phyloP scores from a whole-genome alignment of 2,888 invertebrate species.

The Epinotia demarniana region DNA sequence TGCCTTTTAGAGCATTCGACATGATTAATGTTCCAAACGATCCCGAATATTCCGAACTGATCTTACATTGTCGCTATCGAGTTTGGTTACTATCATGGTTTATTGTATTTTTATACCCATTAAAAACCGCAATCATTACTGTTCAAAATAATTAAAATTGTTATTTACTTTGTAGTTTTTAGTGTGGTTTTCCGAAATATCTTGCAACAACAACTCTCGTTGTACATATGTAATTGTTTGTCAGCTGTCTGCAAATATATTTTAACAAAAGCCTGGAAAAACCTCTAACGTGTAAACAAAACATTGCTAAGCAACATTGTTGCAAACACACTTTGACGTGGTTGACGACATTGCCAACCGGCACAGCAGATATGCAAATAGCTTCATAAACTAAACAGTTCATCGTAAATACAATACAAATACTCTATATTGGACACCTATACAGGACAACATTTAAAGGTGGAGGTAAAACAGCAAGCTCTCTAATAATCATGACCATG shows the following conservation, averaged over 20 bases:
- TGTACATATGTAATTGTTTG: neutral
- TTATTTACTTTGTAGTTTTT: neutral
- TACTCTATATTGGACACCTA: no score
- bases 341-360: neutral
- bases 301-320: neutral
- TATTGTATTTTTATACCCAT: slow-evolving; percentile 1
- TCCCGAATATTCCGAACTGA: slow-evolving; percentile 14
- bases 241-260: neutral
- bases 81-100: slow-evolving; percentile 1
- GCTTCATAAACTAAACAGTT: neutral
- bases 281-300: neutral
- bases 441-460: no score
- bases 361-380: neutral
- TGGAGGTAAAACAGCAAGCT: no score
- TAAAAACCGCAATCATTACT: neutral
- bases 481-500: no score
- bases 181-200: slow-evolving; percentile 2
- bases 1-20: slow-evolving; percentile 54
- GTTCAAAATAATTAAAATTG: neutral
- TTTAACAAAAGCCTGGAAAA: neutral
- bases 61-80: slow-evolving; percentile 11
- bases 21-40: slow-evolving; percentile 67
- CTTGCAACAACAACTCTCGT: neutral
- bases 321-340: neutral
- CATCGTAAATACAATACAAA: neutral